Conservation (phyloP, 2,113 vertebrate species). For the Anguilla rostrata region DNA sequence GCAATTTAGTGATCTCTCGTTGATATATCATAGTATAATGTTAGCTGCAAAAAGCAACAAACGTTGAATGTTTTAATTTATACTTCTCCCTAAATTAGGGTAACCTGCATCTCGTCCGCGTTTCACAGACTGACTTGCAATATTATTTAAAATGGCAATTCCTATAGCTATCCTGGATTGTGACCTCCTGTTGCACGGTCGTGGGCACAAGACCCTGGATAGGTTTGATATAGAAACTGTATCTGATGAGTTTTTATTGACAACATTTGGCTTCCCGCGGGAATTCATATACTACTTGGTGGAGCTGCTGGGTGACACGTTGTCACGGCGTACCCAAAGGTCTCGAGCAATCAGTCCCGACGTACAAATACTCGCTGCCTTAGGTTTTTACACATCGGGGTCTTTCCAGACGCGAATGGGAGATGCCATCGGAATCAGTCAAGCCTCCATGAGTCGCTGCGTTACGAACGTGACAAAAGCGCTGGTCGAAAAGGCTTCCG, state of each 20-base stretch:
- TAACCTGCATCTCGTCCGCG: too few relatives aligned
- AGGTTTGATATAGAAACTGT: slow-evolving; percentile 89
- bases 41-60: too few relatives aligned
- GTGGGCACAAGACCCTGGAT: slow-evolving; percentile 89
- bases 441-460: slow-evolving; percentile 96
- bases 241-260: slow-evolving; percentile 82
- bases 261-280: slow-evolving; percentile 88
- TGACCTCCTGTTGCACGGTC: slow-evolving; percentile 90
- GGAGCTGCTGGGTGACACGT: slow-evolving; percentile 78
- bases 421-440: slow-evolving; percentile 93
- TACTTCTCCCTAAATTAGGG: too few relatives aligned
- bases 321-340: slow-evolving; percentile 86
- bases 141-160: slow-evolving; percentile 71
- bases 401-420: slow-evolving; percentile 97
- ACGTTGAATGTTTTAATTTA: too few relatives aligned
- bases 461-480: slow-evolving; percentile 92
- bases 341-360: slow-evolving; percentile 95
- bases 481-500: slow-evolving; percentile 84
- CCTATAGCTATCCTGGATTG: slow-evolving; percentile 89
- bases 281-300: slow-evolving; percentile 91
- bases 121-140: too few relatives aligned
- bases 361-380: slow-evolving; percentile 90
- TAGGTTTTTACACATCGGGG: slow-evolving; percentile 95
- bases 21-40: too few relatives aligned
- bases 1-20: too few relatives aligned